Percentiles rank a stretch among this genome's conserved stretches.
Evolutionary conservation across 2,113 vertebrate species (phyloP).

Genomic region (Nerophis ophidion): DNA sequence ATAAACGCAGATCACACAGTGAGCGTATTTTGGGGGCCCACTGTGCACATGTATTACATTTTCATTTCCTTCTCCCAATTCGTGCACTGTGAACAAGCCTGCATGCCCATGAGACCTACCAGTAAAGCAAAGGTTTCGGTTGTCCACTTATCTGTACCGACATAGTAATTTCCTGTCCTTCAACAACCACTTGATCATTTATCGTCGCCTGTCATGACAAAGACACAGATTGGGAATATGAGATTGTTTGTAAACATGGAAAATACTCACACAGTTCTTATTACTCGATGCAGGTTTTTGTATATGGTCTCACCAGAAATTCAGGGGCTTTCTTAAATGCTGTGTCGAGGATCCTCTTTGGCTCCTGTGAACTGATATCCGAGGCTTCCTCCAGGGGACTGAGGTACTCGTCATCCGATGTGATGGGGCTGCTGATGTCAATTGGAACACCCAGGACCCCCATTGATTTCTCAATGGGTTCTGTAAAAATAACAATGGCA

Average conservation of each 20-base stretch:
- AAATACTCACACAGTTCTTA: not conserved
- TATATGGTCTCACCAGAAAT: constrained; percentile 79
- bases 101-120: constrained; percentile 71
- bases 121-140: constrained; percentile 95
- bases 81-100: constrained; percentile 2
- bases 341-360: constrained; percentile 60
- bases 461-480: constrained; percentile 57
- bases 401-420: constrained; percentile 96
- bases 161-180: constrained; percentile 91
- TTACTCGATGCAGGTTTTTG: not conserved
- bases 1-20: too few relatives aligned
- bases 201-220: constrained; percentile 72
- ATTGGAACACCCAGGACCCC: constrained; percentile 64
- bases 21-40: too few relatives aligned
- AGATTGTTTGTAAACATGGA: constrained; percentile 2
- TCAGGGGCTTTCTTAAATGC: constrained; percentile 84
- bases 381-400: constrained; percentile 91
- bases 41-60: constrained; percentile 9
- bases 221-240: not conserved
- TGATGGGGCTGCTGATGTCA: constrained; percentile 89
- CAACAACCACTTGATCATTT: constrained; percentile 82
- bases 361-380: constrained; percentile 70
- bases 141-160: constrained; percentile 84
- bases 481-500: constrained; percentile 37
- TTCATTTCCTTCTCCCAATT: constrained; percentile 5